Conservation (phyloP, 2,888 invertebrate species). For the Enchytraeus crypticus region DNA sequence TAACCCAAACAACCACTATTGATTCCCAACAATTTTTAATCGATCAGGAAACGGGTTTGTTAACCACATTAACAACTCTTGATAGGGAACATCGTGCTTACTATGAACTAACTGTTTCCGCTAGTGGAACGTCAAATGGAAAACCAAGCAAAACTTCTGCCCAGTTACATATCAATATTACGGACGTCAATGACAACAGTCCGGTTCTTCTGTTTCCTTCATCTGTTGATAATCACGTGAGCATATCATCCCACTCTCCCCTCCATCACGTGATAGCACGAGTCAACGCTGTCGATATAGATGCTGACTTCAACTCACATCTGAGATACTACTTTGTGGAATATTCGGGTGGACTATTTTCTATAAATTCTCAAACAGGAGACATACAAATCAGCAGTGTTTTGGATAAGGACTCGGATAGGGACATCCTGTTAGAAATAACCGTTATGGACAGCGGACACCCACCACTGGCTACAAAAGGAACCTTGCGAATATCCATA, state of each 20-base stretch:
- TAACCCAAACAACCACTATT: background rate
- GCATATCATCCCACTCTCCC: background rate
- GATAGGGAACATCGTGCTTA: background rate
- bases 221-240: background rate
- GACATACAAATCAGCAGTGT: background rate
- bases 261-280: background rate
- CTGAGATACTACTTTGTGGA: background rate
- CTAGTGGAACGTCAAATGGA: background rate
- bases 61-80: background rate
- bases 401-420: background rate
- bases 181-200: conserved; percentile 8
- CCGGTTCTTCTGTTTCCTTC: conserved; percentile 7
- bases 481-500: background rate
- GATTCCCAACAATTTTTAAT: background rate
- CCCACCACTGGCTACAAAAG: background rate
- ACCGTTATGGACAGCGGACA: background rate
- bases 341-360: background rate
- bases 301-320: background rate
- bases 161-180: background rate
- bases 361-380: background rate
- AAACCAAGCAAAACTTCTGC: background rate
- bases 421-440: background rate
- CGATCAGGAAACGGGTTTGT: background rate
- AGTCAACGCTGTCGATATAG: conserved; percentile 1
- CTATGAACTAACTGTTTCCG: background rate